These are phyloP conservation scores for Rhombomys opimus DNA, from an alignment of 2,113 vertebrate genomes.

Conservation along the genomic window DNA sequence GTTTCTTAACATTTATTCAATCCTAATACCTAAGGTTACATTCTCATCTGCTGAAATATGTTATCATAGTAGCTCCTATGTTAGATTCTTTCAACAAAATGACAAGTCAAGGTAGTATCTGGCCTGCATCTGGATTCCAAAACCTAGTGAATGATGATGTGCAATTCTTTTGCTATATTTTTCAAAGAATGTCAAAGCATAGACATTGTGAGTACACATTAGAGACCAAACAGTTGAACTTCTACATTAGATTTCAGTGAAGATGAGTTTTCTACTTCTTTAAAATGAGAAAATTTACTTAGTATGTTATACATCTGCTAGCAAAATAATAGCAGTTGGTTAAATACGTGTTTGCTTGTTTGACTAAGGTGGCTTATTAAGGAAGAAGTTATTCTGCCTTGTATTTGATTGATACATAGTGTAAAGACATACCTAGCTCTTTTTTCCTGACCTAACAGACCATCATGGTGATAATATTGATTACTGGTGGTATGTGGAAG, in stretches of 20 bases:
- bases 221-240: not conserved
- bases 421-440: not conserved
- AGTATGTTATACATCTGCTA: not conserved
- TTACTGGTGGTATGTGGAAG: not conserved
- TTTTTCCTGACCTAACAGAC: not conserved
- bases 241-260: not conserved
- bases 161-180: not conserved
- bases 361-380: not conserved
- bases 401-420: not conserved
- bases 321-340: not conserved
- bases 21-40: not conserved
- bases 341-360: not conserved
- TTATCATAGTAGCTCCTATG: not conserved
- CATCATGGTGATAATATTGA: not conserved
- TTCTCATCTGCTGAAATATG: not conserved
- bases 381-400: not conserved
- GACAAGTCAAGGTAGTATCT: constrained; percentile 39
- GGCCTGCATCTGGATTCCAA: not conserved
- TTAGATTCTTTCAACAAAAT: constrained; percentile 28
- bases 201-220: not conserved
- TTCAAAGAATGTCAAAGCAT: not conserved
- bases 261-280: not conserved
- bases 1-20: constrained; percentile 25
- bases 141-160: not conserved
- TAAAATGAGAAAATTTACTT: not conserved